phyloP scores from a whole-genome alignment of 2,797 vertebrate genomes.

The Siniperca undulata region DNA sequence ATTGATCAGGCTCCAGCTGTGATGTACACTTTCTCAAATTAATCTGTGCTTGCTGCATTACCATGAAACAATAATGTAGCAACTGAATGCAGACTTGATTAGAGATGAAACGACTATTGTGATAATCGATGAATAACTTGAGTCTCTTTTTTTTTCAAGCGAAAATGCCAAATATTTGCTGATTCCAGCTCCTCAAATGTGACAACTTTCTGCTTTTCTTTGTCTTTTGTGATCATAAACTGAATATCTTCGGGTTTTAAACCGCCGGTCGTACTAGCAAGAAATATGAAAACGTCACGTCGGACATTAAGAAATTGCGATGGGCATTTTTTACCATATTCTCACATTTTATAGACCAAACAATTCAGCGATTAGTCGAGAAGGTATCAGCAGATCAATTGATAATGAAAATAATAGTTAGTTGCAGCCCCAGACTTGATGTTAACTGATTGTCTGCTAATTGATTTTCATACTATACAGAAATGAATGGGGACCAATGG shows the following conservation, averaged over 20 bases:
- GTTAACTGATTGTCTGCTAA: not conserved
- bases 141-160: no score
- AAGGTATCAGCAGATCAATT: not conserved
- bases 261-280: no score
- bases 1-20: no score
- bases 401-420: not conserved
- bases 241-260: no score
- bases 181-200: not conserved
- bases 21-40: no score
- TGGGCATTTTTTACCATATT: not conserved
- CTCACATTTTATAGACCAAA: not conserved
- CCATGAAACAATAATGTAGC: not conserved
- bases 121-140: no score
- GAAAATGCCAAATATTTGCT: not conserved
- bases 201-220: not conserved
- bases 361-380: not conserved
- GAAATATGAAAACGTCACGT: no score
- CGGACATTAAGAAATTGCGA: no score
- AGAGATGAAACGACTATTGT: no score
- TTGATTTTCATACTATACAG: not conserved
- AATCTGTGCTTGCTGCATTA: not conserved
- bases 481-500: not conserved
- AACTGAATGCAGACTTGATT: no score
- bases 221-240: no score
- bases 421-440: not conserved